phyloP scores from a whole-genome alignment of 1,140 invertebrate species.

The Drosophila kepulauana region DNA sequence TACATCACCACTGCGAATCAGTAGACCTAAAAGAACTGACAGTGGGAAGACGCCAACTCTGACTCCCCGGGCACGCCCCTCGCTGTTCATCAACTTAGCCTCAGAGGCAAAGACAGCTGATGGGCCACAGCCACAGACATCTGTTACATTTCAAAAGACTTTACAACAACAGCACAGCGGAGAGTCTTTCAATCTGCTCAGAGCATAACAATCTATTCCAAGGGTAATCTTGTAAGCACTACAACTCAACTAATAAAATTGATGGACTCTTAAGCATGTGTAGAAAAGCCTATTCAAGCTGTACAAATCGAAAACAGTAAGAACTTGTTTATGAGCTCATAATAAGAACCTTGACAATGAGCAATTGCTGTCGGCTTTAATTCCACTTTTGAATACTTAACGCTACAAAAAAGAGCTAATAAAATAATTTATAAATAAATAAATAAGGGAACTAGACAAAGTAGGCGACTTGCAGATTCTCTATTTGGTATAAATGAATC shows the following conservation, averaged over 20 bases:
- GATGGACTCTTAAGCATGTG: slow-evolving; percentile 18
- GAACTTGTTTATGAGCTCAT: slow-evolving; percentile 15
- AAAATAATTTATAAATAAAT: background rate
- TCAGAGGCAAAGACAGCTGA: background rate
- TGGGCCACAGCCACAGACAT: slow-evolving; percentile 35
- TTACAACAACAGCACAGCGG: slow-evolving; percentile 23
- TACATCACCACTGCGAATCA: slow-evolving; percentile 62
- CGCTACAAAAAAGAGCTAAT: background rate
- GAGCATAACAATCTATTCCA: slow-evolving; percentile 3
- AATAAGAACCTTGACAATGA: slow-evolving; percentile 34
- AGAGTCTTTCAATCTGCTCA: slow-evolving; percentile 7
- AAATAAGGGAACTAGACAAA: background rate
- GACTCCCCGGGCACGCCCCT: slow-evolving; percentile 22
- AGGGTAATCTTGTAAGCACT: slow-evolving; percentile 3
- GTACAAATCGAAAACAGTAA: slow-evolving; percentile 25
- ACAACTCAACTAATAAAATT: slow-evolving; percentile 9
- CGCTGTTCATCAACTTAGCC: background rate
- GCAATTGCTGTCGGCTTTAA: slow-evolving; percentile 2
- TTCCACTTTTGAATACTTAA: slow-evolving; percentile 10
- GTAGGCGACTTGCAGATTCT: background rate
- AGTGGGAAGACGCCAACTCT: slow-evolving; percentile 20
- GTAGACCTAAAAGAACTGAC: slow-evolving; percentile 19
- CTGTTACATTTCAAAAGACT: slow-evolving; percentile 61
- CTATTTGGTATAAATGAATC: background rate
- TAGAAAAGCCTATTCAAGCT: background rate